Evolutionary conservation across 2,797 vertebrate genomes (phyloP).

Genomic region (Tiaroga cobitis): DNA sequence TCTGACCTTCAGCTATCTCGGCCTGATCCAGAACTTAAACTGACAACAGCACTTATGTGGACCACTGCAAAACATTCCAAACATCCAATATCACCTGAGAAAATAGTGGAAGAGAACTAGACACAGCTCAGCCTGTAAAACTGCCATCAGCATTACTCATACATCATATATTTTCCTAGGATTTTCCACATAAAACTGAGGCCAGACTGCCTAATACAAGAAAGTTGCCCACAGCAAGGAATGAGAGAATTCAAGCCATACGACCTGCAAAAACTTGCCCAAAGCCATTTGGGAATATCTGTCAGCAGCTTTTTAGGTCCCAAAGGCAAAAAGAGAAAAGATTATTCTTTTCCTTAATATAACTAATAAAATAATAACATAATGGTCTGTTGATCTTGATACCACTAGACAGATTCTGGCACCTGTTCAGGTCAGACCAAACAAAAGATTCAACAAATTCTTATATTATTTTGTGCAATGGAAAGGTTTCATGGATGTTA

Average conservation of each 20-base stretch:
- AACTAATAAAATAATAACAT: neutral
- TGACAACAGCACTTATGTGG: neutral
- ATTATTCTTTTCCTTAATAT: neutral
- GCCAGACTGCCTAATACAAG: neutral
- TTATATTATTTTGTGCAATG: neutral
- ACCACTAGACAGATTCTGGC: neutral
- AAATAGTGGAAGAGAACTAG: neutral
- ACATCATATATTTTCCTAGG: neutral
- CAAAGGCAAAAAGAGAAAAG: neutral
- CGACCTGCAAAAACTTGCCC: slow-evolving; percentile 16
- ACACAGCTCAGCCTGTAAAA: slow-evolving; percentile 4
- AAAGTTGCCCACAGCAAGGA: neutral
- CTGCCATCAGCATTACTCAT: neutral
- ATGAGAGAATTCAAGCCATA: neutral
- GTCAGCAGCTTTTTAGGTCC: neutral
- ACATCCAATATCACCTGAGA: neutral
- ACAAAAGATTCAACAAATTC: neutral
- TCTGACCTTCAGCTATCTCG: neutral
- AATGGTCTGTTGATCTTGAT: neutral
- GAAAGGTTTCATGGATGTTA: neutral
- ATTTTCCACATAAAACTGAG: neutral
- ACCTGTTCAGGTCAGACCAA: neutral
- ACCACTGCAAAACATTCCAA: neutral
- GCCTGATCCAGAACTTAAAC: neutral
- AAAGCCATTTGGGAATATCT: neutral